These are phyloP conservation scores for Phrynosoma platyrhinos DNA, from an alignment of 2,113 vertebrate species.

Conservation along the genomic window DNA sequence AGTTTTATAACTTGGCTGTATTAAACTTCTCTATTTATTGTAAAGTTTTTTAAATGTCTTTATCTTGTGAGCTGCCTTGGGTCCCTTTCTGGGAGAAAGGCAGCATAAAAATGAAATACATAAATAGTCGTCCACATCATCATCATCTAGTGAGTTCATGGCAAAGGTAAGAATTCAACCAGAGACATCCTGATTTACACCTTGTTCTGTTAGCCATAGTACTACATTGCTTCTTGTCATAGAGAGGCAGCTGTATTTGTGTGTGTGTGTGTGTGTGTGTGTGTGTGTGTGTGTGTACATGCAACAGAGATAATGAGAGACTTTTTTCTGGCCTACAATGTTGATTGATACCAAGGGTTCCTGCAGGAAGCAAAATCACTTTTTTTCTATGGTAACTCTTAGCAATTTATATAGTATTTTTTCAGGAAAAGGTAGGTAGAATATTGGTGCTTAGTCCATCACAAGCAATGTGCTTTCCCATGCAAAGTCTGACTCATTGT, in stretches of 20 bases:
- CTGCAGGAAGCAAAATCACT: not conserved
- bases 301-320: not conserved
- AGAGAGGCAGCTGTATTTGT: not conserved
- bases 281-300: not conserved
- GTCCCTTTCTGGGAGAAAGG: no score
- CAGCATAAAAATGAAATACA: no score
- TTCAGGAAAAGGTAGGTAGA: not conserved
- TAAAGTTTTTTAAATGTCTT: no score
- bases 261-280: not conserved
- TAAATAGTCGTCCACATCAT: no score
- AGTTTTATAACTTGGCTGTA: no score
- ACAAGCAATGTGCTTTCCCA: not conserved
- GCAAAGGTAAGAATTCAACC: not conserved
- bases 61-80: no score
- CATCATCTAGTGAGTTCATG: not conserved
- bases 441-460: not conserved
- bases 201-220: not conserved
- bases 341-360: not conserved
- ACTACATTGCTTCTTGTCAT: not conserved
- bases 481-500: not conserved
- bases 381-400: slow-evolving; percentile 3
- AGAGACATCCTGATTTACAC: not conserved
- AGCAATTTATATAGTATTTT: slow-evolving; percentile 20
- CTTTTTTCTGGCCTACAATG: not conserved
- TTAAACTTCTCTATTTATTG: no score